These are phyloP conservation scores for Bellardia bayeri DNA, from an alignment of 2,888 invertebrate species.

Conservation along the genomic window DNA sequence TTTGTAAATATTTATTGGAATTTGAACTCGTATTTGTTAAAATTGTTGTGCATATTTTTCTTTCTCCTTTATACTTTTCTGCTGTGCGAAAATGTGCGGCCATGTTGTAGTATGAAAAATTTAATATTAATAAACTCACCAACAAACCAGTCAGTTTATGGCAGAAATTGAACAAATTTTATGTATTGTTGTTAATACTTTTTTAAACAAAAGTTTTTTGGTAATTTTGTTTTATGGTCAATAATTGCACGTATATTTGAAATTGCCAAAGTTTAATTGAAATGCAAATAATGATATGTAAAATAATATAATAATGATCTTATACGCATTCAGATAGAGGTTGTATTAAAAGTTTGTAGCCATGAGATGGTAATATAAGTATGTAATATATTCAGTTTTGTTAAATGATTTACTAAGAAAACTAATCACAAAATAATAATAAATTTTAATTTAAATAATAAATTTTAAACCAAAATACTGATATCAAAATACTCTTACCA, in stretches of 20 bases:
- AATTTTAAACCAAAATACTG: neutral
- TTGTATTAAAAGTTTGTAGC: too few relatives aligned
- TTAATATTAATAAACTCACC: neutral
- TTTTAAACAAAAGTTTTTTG: slow-evolving; percentile 24
- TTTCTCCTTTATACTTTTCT: neutral
- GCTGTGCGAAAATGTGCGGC: neutral
- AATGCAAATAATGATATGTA: neutral
- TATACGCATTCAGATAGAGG: neutral
- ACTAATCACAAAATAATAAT: neutral
- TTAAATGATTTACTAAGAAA: too few relatives aligned
- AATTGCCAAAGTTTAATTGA: slow-evolving; percentile 10
- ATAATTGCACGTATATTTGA: slow-evolving; percentile 10
- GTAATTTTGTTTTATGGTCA: slow-evolving; percentile 3
- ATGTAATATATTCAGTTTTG: too few relatives aligned
- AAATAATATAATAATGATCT: neutral
- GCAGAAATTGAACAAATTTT: neutral
- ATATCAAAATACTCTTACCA: neutral
- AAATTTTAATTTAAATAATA: neutral
- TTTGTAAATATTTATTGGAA: slow-evolving; percentile 39
- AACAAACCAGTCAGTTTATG: neutral
- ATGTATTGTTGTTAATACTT: neutral
- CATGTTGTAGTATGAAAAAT: neutral
- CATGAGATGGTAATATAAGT: too few relatives aligned
- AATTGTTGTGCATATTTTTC: neutral
- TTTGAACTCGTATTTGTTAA: neutral